Base-by-base conservation (phyloP, 2,797 vertebrate species). In the Galaxias olidus region DNA sequence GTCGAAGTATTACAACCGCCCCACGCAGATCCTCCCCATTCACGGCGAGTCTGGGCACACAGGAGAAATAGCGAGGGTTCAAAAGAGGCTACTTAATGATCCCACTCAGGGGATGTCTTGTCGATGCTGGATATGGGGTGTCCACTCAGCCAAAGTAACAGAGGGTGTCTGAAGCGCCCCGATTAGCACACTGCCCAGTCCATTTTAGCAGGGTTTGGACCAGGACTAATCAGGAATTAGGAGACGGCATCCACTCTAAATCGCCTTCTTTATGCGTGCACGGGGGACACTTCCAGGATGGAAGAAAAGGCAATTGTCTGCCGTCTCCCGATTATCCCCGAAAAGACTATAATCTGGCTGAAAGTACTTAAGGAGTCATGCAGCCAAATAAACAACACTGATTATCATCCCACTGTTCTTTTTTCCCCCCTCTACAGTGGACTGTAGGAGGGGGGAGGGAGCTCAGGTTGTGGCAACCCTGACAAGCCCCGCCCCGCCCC, bases 331-430 rank as follows among this genome's bases (percentile, higher is more conserved):
- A 94, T 94, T 94, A 95, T 94, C 92, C 89, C 78, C 70, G 90
- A 91, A 90, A 95, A 96, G 91, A 91, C 92, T 86, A 89, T 94
- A 95, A 95, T 95, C 92, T 94, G 91, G 63, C 77, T 76, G 63
- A 87, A 92, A 86, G 85, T 93, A 90, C 92, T 95, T 94, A 93
- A 91, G 90, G 92, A 96, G 89, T 90, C 92, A 94, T 91, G 90
- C 92, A 92, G 89, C 85, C 90, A 95, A 94, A 94, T 94, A 94
- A 96, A 95, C 92, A 93, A 91, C 86, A 89, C 90, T 94, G 94
- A 94, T 94, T 93, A 93, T 93, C 91, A 95, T 93, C 87, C 81
- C 86, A 88, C 84, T 90, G 88, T 86, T 91, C 87, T 92, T 92
- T 92, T 86, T 79, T 72, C 40, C 47, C 49, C 19, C 60, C 53